phyloP scores from a whole-genome alignment of 2,888 invertebrate genomes.

The Cheilosia vulpina region DNA sequence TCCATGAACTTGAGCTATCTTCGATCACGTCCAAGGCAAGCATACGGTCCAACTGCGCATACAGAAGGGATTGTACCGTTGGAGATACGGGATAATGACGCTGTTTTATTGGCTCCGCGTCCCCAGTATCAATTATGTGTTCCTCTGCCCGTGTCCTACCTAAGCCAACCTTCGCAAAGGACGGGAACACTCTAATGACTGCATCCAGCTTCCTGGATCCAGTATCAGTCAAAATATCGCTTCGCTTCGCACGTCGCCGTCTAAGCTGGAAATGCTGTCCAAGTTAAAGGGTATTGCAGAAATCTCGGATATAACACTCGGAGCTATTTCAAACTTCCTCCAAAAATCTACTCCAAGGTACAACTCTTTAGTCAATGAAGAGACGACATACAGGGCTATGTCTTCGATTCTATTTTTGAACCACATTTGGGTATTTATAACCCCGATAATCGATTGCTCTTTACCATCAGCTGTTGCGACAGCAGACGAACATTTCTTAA shows the following conservation, averaged over 20 bases:
- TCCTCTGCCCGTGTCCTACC: too few relatives aligned
- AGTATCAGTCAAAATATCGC: not conserved
- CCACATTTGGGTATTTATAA: not conserved
- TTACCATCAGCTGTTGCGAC: not conserved
- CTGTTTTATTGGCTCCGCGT: too few relatives aligned
- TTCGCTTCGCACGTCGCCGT: not conserved
- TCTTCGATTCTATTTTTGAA: not conserved
- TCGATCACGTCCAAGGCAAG: too few relatives aligned
- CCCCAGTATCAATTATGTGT: too few relatives aligned
- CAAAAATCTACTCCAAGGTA: not conserved
- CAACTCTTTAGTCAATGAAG: not conserved
- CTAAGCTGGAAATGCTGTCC: not conserved
- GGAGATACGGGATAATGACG: too few relatives aligned
- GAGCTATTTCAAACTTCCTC: not conserved
- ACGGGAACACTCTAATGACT: too few relatives aligned
- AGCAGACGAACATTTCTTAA: not conserved
- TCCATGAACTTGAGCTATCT: too few relatives aligned
- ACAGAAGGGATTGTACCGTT: too few relatives aligned
- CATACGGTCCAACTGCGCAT: too few relatives aligned
- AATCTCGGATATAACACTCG: slow-evolving; percentile 4
- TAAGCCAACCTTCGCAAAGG: too few relatives aligned
- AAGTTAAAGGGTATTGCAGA: not conserved
- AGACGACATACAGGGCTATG: not conserved
- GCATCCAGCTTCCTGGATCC: not conserved
- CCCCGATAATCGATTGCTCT: not conserved